phyloP scores from a whole-genome alignment of 2,888 invertebrate genomes.

The Monoplex corrugatus region DNA sequence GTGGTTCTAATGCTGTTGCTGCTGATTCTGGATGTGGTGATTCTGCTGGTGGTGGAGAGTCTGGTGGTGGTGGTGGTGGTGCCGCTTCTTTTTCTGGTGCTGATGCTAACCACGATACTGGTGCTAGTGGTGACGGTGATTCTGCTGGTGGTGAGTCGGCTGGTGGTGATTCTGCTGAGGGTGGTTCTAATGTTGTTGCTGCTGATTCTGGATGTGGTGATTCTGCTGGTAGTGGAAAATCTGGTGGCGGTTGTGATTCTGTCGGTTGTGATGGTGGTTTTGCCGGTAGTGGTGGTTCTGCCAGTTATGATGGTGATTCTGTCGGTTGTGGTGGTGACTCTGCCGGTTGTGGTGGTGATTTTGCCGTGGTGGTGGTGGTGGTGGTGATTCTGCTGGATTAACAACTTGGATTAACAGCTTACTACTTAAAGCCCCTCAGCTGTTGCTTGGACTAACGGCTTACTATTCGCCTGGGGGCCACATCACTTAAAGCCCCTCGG shows the following conservation, averaged over 20 bases:
- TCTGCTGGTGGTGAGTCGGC: neutral
- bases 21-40: neutral
- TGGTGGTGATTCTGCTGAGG: neutral
- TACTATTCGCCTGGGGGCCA: too few species aligned
- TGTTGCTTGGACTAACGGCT: too few species aligned
- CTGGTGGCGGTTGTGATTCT: neutral
- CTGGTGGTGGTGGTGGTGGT: neutral
- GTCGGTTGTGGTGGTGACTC: neutral
- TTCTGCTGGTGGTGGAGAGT: neutral
- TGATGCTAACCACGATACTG: neutral
- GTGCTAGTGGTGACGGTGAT: neutral
- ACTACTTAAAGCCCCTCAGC: too few species aligned
- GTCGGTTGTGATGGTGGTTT: neutral
- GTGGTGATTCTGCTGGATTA: too few species aligned
- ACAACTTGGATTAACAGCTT: too few species aligned
- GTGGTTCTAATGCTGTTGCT: neutral
- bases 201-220: neutral
- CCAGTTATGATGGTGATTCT: neutral
- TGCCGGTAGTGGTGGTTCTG: neutral
- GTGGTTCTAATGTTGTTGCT: neutral
- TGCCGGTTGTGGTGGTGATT: neutral
- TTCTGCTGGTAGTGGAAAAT: neutral
- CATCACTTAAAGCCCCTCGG: too few species aligned
- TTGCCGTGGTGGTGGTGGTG: neutral
- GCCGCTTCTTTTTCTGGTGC: neutral